These are phyloP conservation scores for Actias luna DNA, from an alignment of 2,888 invertebrate species.

Conservation along the genomic window DNA sequence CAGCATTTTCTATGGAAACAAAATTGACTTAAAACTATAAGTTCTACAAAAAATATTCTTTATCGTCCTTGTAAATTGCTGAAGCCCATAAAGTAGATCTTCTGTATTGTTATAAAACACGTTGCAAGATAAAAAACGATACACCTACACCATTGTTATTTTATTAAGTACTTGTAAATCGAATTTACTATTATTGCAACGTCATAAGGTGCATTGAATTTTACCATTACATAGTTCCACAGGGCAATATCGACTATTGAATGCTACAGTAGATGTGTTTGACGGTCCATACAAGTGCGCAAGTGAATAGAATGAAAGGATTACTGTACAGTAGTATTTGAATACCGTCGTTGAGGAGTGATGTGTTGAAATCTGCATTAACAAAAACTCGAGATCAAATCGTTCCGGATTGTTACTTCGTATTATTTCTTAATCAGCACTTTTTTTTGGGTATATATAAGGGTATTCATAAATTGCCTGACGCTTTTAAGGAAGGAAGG, in stretches of 20 bases:
- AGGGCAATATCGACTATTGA: neutral
- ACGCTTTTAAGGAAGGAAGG: too few species aligned
- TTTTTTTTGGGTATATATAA: too few species aligned
- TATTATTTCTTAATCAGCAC: too few species aligned
- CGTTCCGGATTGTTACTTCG: neutral
- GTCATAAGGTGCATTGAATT: neutral
- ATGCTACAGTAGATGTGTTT: neutral
- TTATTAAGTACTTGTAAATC: too few species aligned
- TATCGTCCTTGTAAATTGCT: neutral
- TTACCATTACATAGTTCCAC: neutral
- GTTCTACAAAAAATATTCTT: neutral
- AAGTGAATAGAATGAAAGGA: neutral
- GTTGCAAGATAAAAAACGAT: too few species aligned
- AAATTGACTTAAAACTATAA: neutral
- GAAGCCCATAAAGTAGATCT: neutral
- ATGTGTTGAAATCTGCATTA: neutral
- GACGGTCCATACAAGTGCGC: neutral
- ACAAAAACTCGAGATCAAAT: neutral
- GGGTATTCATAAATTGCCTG: too few species aligned
- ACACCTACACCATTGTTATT: too few species aligned
- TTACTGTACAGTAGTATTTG: neutral
- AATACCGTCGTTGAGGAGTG: neutral
- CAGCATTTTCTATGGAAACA: too few species aligned
- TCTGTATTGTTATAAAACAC: neutral
- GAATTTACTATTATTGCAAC: too few species aligned